Evolutionary conservation across 1,140 invertebrate genomes (phyloP).

Genomic region (Philopotamus ludificatus): DNA sequence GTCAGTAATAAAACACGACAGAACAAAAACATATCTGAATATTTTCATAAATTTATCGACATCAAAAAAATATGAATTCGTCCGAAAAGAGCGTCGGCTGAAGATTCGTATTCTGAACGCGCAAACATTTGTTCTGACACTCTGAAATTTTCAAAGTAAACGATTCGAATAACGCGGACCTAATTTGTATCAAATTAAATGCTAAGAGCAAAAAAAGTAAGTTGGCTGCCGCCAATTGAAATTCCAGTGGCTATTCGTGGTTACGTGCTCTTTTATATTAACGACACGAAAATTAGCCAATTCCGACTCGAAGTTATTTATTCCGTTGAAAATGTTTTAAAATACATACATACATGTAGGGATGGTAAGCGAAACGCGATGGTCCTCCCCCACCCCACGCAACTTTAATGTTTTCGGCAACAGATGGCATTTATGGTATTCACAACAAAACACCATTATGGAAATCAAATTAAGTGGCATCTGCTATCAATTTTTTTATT

Average conservation of each 20-base stretch:
- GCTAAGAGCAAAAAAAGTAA: not conserved
- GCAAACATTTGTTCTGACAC: conserved; percentile 6
- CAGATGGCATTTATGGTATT: conserved; percentile 21
- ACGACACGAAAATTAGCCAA: conserved; percentile 28
- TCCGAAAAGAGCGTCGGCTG: not conserved
- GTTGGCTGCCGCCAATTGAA: conserved; percentile 9
- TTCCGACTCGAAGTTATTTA: conserved; percentile 1
- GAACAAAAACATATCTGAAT: too few species aligned
- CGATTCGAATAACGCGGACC: not conserved
- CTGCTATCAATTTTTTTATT: not conserved
- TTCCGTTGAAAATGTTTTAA: conserved; percentile 2
- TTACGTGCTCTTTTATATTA: conserved; percentile 26
- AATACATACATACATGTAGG: not conserved
- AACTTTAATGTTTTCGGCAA: conserved; percentile 5
- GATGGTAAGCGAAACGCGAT: too few species aligned
- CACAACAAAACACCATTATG: conserved; percentile 25
- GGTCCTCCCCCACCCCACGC: too few species aligned
- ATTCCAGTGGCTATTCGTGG: conserved; percentile 2
- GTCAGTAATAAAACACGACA: not conserved
- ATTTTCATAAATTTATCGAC: too few species aligned
- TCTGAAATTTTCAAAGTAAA: not conserved
- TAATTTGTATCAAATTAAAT: conserved; percentile 27
- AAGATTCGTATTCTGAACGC: not conserved
- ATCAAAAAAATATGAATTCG: too few species aligned
- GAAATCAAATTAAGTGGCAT: conserved; percentile 21